These are phyloP conservation scores for Psococerastis gibbosa DNA, from an alignment of 2,888 invertebrate genomes.

Conservation along the genomic window DNA sequence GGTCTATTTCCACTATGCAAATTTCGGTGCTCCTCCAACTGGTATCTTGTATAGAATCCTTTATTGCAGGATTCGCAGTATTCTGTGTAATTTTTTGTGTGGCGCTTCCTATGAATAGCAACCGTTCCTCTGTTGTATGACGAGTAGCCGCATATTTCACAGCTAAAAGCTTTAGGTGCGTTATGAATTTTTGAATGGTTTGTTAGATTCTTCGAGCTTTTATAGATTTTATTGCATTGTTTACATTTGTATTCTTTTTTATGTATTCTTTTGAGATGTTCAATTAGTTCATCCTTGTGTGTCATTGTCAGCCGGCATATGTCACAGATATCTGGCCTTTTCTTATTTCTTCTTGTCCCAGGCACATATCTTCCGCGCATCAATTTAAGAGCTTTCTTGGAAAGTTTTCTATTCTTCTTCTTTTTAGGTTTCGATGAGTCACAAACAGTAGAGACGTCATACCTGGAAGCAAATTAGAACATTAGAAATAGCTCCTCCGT, in stretches of 20 bases:
- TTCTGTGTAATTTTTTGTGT: conserved; percentile 31
- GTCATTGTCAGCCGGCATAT: conserved; percentile 8
- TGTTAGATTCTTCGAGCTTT: conserved; percentile 2
- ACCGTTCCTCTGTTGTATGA: conserved; percentile 6
- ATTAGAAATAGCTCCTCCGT: too few species aligned
- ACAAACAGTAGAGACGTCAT: too few species aligned
- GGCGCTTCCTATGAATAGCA: conserved; percentile 33
- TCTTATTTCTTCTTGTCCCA: conserved; percentile 3
- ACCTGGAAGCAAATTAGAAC: too few species aligned
- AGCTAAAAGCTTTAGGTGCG: conserved; percentile 1
- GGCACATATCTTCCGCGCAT: conserved; percentile 7
- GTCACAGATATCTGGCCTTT: conserved; percentile 8
- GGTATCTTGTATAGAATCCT: conserved; percentile 24
- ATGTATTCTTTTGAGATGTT: conserved; percentile 8
- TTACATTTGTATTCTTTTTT: conserved; percentile 7
- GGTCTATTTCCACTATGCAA: conserved; percentile 22
- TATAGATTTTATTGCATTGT: conserved; percentile 5
- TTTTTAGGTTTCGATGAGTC: conserved; percentile 4
- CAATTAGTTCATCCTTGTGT: conserved; percentile 7
- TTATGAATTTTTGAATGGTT: conserved; percentile 7
- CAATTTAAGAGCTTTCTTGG: conserved; percentile 6
- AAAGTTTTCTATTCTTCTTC: conserved; percentile 2
- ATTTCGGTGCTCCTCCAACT: conserved; percentile 35
- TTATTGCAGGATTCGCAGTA: conserved; percentile 24
- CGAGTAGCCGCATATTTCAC: conserved; percentile 3